These are phyloP conservation scores for Prionailurus bengalensis DNA, from an alignment of 2,113 vertebrate genomes.

Conservation along the genomic window DNA sequence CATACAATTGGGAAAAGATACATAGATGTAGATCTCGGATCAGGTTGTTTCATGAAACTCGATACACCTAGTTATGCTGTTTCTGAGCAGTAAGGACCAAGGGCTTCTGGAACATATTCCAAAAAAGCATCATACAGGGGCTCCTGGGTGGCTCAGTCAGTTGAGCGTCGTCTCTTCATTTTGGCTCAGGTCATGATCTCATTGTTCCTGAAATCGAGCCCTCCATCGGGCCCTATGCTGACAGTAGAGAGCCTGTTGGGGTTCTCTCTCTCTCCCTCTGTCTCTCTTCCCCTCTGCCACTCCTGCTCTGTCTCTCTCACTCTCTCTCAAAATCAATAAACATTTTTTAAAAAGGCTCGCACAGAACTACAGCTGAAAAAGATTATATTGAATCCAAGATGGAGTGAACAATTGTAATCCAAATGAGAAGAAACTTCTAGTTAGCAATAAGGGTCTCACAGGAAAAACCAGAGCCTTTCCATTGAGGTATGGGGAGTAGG, in stretches of 20 bases:
- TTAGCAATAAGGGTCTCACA: accelerated
- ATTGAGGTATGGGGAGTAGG: not conserved
- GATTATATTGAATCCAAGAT: not conserved
- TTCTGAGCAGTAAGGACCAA: not conserved
- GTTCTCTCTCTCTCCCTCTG: no score
- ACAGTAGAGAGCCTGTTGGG: no score
- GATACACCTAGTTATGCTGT: no score
- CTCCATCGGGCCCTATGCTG: no score
- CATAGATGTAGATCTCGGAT: not conserved
- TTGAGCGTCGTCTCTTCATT: no score
- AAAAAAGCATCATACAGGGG: not conserved
- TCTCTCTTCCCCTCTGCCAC: no score
- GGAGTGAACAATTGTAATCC: accelerated
- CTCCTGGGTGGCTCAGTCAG: no score
- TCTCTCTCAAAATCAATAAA: no score
- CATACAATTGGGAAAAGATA: not conserved
- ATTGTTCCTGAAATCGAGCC: no score
- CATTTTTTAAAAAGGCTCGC: not conserved
- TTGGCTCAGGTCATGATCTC: no score
- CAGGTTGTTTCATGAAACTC: not conserved
- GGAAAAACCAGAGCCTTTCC: not conserved
- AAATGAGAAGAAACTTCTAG: not conserved
- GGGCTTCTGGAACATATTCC: not conserved
- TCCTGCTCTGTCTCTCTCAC: no score
- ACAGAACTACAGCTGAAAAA: not conserved